Percentiles rank a stretch among this genome's conserved stretches.
These are phyloP conservation scores for Erythrolamprus reginae DNA, from an alignment of 2,113 vertebrate genomes.

Conservation along the genomic window DNA sequence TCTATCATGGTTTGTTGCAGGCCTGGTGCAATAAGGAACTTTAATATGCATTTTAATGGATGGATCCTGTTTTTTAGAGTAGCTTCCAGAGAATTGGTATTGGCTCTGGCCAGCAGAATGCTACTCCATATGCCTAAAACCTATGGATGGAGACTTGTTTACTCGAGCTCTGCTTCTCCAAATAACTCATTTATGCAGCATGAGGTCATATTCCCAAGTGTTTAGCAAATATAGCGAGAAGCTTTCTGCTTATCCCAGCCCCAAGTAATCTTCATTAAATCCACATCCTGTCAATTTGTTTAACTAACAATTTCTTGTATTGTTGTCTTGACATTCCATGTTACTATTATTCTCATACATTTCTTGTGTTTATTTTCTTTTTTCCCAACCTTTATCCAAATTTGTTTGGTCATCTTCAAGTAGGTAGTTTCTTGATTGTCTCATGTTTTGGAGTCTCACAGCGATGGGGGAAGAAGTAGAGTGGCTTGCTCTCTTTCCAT, in stretches of 20 bases:
- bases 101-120: constrained; percentile 12
- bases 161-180: constrained; percentile 24
- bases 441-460: background rate
- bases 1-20: background rate
- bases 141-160: constrained; percentile 28
- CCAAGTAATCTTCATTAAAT: constrained; percentile 21
- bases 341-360: background rate
- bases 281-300: constrained; percentile 17
- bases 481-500: background rate
- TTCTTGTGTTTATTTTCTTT: background rate
- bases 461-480: background rate
- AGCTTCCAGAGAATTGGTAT: background rate
- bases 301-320: background rate
- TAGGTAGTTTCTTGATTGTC: background rate
- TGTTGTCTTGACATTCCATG: background rate
- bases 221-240: constrained; percentile 14
- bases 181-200: constrained; percentile 36
- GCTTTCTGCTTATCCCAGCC: constrained; percentile 15
- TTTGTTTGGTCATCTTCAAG: background rate
- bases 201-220: constrained; percentile 34
- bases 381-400: background rate
- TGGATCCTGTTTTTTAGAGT: background rate
- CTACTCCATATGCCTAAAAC: constrained; percentile 19
- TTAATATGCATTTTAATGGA: background rate
- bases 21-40: background rate